Percentiles rank a stretch among this genome's conserved stretches.
Evolutionary conservation across 2,888 invertebrate species (phyloP).

Genomic region (Drosophila mettleri): DNA sequence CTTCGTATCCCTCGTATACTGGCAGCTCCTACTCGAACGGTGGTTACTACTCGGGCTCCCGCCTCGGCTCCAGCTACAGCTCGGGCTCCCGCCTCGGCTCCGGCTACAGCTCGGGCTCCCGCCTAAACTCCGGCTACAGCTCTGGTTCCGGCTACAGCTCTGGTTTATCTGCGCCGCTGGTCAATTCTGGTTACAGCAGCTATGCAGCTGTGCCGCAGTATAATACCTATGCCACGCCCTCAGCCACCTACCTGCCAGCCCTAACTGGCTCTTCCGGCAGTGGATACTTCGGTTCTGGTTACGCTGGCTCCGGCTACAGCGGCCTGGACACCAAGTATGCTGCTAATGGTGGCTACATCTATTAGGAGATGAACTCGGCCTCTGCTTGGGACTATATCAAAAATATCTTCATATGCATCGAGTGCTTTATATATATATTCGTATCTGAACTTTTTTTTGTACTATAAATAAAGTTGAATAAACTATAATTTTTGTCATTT

Average conservation of each 20-base stretch:
- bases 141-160: constrained; percentile 43
- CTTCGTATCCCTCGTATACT: constrained; percentile 36
- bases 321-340: constrained; percentile 77
- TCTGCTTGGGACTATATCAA: background rate
- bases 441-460: constrained; percentile 17
- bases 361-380: constrained; percentile 48
- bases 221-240: constrained; percentile 56
- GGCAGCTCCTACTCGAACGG: background rate
- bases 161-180: constrained; percentile 26
- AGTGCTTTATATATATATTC: constrained; percentile 4
- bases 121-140: constrained; percentile 24
- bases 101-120: constrained; percentile 38
- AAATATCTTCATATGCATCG: background rate
- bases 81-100: constrained; percentile 28
- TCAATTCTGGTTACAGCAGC: constrained; percentile 47
- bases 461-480: constrained; percentile 13
- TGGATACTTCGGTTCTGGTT: constrained; percentile 33
- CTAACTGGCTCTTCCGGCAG: constrained; percentile 36
- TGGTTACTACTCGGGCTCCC: background rate
- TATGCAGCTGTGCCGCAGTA: constrained; percentile 62
- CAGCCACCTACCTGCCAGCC: constrained; percentile 58
- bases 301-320: constrained; percentile 41
- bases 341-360: constrained; percentile 78
- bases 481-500: background rate
- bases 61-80: background rate